Percentiles rank a stretch among this genome's conserved stretches.
Conservation (phyloP, 2,797 vertebrate genomes). For the Poeciliopsis presidionis region DNA sequence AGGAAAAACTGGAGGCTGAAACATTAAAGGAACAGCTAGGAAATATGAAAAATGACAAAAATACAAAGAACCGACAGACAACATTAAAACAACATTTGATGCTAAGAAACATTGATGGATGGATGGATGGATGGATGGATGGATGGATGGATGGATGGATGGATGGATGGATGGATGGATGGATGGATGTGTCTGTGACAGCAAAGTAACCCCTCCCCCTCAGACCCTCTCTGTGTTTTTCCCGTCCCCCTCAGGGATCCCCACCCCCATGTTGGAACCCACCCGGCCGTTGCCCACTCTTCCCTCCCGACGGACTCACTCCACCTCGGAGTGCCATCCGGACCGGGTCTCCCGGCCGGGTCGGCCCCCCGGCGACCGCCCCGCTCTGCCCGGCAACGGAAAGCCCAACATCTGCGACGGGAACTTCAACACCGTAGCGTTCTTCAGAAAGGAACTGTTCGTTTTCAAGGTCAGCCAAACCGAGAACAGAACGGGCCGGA, state of each 20-base stretch:
- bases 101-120: not conserved
- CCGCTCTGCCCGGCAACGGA: constrained; percentile 85
- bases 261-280: constrained; percentile 93
- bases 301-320: constrained; percentile 88
- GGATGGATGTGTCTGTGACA: no score
- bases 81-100: not conserved
- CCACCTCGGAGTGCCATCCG: constrained; percentile 90
- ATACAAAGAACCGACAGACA: not conserved
- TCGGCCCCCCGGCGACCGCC: constrained; percentile 87
- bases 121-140: not conserved
- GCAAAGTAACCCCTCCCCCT: no score
- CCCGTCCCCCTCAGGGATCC: constrained; percentile 83
- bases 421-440: constrained; percentile 97
- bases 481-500: not conserved
- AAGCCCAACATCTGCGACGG: constrained; percentile 98
- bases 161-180: no score
- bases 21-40: not conserved
- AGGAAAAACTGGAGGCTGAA: not conserved
- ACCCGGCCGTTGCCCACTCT: constrained; percentile 93
- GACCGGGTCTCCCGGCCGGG: constrained; percentile 89
- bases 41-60: not conserved
- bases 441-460: constrained; percentile 98
- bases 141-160: no score
- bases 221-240: no score
- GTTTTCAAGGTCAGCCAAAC: constrained; percentile 91